A percentile compares a stretch with the other conserved stretches of the same genome.
Conservation (phyloP, 1,140 invertebrate species). For the Eciton burchellii region DNA sequence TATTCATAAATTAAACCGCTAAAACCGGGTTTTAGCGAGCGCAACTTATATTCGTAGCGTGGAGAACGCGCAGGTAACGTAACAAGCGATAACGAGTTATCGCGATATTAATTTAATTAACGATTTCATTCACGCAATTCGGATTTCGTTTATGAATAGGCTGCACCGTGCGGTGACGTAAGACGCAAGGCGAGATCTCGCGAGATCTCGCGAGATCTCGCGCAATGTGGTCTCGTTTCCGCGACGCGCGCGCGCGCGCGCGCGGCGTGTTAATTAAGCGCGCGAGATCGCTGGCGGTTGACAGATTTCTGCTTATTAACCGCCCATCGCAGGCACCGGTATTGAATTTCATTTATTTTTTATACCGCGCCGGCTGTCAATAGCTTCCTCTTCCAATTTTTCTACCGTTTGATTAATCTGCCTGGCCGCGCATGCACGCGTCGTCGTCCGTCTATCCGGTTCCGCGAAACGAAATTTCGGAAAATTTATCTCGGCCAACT, state of each 20-base stretch:
- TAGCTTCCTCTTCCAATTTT: constrained; percentile 81
- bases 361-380: constrained; percentile 77
- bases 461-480: constrained; percentile 55
- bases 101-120: not conserved
- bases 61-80: not conserved
- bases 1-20: not conserved
- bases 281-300: constrained; percentile 56
- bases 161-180: too few relatives aligned
- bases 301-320: constrained; percentile 81
- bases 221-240: not conserved
- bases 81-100: not conserved
- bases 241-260: not conserved
- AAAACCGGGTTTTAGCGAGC: not conserved
- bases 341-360: constrained; percentile 82
- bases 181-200: not conserved
- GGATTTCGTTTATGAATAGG: too few relatives aligned
- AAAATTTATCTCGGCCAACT: constrained; percentile 63
- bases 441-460: constrained; percentile 63
- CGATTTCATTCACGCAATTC: too few relatives aligned
- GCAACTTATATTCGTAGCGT: not conserved
- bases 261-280: constrained; percentile 63
- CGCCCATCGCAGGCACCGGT: constrained; percentile 52
- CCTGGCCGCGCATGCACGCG: constrained; percentile 60
- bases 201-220: not conserved
- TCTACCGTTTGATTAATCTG: constrained; percentile 80